Percentiles rank a stretch among this genome's conserved stretches.
Conservation (phyloP, 2,888 invertebrate species). For the Euproctis similis region DNA sequence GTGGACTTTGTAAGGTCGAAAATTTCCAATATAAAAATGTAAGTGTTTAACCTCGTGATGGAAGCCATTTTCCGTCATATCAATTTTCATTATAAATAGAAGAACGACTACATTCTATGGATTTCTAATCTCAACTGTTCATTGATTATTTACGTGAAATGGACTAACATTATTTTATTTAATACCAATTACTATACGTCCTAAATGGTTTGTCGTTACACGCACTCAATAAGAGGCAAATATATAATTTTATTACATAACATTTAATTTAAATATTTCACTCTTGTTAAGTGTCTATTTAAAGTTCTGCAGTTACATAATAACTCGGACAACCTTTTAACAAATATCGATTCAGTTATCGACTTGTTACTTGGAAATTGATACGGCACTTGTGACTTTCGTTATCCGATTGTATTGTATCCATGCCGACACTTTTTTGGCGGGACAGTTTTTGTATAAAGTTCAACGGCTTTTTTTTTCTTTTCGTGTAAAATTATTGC, state of each 20-base stretch:
- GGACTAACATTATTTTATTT: too few relatives aligned
- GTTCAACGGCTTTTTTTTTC: constrained; percentile 22
- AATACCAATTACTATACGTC: too few relatives aligned
- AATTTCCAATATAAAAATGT: too few relatives aligned
- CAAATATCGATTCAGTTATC: constrained; percentile 7
- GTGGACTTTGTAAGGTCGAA: too few relatives aligned
- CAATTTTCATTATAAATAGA: too few relatives aligned
- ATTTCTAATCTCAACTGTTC: too few relatives aligned
- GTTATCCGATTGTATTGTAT: constrained; percentile 10
- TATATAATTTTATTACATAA: constrained; percentile 1
- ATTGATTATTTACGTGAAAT: too few relatives aligned
- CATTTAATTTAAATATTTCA: constrained; percentile 1
- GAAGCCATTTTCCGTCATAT: too few relatives aligned
- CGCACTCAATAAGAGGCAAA: background rate
- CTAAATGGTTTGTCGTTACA: too few relatives aligned
- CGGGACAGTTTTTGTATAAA: constrained; percentile 19
- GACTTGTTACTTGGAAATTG: constrained; percentile 6
- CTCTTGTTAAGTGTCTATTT: background rate
- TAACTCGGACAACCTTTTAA: constrained; percentile 3
- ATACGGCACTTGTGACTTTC: constrained; percentile 12
- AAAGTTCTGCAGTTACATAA: constrained; percentile 3
- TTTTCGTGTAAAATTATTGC: constrained; percentile 24
- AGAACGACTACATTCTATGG: too few relatives aligned
- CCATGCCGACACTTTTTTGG: constrained; percentile 12
- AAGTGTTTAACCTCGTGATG: too few relatives aligned